Percentiles rank a stretch among this genome's conserved stretches.
Conservation (phyloP, 2,888 invertebrate species). For the Caenorhabditis doughertyi region DNA sequence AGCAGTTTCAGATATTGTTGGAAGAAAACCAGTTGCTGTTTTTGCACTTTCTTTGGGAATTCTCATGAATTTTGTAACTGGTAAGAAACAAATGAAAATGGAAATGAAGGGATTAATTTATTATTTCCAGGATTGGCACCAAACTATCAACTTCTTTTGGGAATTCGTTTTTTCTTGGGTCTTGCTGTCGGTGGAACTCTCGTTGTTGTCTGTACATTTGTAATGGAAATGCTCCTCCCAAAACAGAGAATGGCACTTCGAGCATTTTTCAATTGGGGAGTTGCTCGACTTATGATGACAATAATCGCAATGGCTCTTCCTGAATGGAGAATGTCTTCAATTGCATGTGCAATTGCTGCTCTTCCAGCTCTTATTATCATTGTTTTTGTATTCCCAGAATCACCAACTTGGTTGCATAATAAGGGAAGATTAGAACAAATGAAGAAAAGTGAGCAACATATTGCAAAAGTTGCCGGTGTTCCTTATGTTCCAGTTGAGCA, state of each 20-base stretch:
- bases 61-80: slow-evolving; percentile 71
- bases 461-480: slow-evolving; percentile 78
- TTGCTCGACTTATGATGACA: slow-evolving; percentile 79
- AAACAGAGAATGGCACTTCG: slow-evolving; percentile 81
- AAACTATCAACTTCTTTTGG: slow-evolving; percentile 58
- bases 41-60: slow-evolving; percentile 76
- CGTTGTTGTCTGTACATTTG: slow-evolving; percentile 81
- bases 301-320: slow-evolving; percentile 77
- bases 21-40: slow-evolving; percentile 74
- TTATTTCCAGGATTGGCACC: slow-evolving; percentile 56
- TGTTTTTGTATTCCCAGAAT: slow-evolving; percentile 81
- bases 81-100: slow-evolving; percentile 29
- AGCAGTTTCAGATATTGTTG: slow-evolving; percentile 72
- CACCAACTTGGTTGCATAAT: slow-evolving; percentile 82
- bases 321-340: slow-evolving; percentile 78
- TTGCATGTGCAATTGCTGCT: slow-evolving; percentile 79
- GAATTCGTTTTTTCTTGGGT: slow-evolving; percentile 71
- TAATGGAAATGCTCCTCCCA: slow-evolving; percentile 82
- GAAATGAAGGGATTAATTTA: neutral
- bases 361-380: slow-evolving; percentile 79
- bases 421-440: slow-evolving; percentile 76
- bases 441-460: slow-evolving; percentile 76
- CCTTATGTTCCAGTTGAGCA: slow-evolving; percentile 74
- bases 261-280: slow-evolving; percentile 82
- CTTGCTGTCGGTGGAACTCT: slow-evolving; percentile 77